phyloP scores from a whole-genome alignment of 1,140 invertebrate genomes.

The Hyphantria cunea region DNA sequence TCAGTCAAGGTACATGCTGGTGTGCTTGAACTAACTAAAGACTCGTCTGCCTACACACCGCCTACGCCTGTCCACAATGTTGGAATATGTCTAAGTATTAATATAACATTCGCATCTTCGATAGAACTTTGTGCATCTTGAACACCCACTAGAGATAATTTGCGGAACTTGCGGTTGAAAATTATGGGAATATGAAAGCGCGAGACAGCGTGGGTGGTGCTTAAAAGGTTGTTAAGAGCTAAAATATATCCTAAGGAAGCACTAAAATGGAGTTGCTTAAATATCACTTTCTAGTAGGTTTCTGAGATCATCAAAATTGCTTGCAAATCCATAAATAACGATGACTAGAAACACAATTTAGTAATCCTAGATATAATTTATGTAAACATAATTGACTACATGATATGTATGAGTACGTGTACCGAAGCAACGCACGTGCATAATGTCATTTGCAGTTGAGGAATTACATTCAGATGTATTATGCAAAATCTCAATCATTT shows the following conservation, averaged over 20 bases:
- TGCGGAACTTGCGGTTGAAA: background rate
- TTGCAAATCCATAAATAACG: no score
- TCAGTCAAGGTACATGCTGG: background rate
- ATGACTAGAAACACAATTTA: no score
- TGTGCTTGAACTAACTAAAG: conserved; percentile 26
- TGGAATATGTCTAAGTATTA: conserved; percentile 6
- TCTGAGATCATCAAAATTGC: no score
- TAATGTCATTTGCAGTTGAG: no score
- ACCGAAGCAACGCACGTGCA: no score
- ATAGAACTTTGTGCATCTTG: conserved; percentile 10
- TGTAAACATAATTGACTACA: no score
- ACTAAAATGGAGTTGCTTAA: no score
- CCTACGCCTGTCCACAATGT: conserved; percentile 46
- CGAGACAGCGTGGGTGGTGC: background rate
- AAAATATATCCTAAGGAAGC: background rate
- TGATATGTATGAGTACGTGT: no score
- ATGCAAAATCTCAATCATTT: no score
- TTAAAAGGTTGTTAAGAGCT: background rate
- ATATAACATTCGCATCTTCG: conserved; percentile 1
- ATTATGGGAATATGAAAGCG: conserved; percentile 5
- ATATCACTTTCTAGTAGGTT: no score
- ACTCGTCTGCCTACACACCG: conserved; percentile 48
- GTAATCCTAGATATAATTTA: no score
- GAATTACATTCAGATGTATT: no score
- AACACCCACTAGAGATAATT: conserved; percentile 1